Evolutionary conservation across 2,797 vertebrate species (phyloP), one percentile per base, ranked within the genome.

Genomic region (Clarias laeviceps): DNA sequence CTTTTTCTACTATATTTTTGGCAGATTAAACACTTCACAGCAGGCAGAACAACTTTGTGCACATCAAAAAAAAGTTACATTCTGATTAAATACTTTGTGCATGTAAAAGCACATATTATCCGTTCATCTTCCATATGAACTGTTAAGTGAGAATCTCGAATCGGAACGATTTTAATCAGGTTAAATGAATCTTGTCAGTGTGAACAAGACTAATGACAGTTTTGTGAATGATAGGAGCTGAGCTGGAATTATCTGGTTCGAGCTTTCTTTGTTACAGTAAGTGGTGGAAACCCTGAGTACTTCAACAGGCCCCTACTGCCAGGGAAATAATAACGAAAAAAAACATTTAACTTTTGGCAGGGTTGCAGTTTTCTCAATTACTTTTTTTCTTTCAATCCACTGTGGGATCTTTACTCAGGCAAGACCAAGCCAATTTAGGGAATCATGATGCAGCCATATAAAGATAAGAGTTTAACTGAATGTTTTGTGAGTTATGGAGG

Each of bases 401-500:
- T 59, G 56, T 18, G 59, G 59, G 54, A 77, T 29, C 54, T 20
- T 59, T 59, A 77, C 50, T 57, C 50, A 7, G 32, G 24, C 32
- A 62, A 79, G n/a, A 79, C 77, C 34, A 40, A 18, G 40, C 77
- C 77, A 79, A 62, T 79, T 79, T 61, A 11, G 59, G 59, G 77
- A 79, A 64, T 78, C 56, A 37, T 79, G n/a, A 40, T 37, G 56
- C 40, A 27, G 22, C 34, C 34, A 62, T 5, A 64, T 79, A 45
- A 79, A 62, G 77, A 62, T 27, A 79, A 62, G 59, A 62, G 32
- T n/a, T 24, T 61, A 61, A 62, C 77, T 62, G 14, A 1, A 61
- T 22, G 8, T 37, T 61, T n/a, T 17, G 22, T 37, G 34, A 9
- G 57, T 37, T 62, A 11, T 79, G 22, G 32, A 78, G 76, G 22